Percentiles rank a stretch among this genome's conserved stretches.
Conservation (phyloP, 1,140 invertebrate species). For the Nephila pilipes region DNA sequence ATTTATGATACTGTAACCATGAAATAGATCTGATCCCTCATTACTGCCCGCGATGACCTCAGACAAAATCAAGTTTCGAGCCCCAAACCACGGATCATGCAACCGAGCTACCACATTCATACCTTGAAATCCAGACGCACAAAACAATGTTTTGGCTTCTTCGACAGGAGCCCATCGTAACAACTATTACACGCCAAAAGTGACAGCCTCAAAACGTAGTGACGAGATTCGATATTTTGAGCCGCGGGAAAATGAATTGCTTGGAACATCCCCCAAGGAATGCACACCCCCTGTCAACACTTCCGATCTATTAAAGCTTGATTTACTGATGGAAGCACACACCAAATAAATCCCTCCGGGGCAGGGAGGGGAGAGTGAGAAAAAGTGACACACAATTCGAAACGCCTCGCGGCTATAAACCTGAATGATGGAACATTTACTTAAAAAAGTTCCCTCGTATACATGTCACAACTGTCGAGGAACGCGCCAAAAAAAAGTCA, state of each 20-base stretch:
- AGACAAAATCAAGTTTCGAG: no score
- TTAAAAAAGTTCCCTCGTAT: neutral
- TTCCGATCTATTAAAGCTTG: neutral
- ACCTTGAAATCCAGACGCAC: no score
- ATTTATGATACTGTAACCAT: no score
- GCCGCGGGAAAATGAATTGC: neutral
- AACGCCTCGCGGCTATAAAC: neutral
- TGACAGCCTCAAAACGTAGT: neutral
- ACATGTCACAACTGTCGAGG: conserved; percentile 23
- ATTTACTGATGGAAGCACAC: neutral
- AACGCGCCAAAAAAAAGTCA: conserved; percentile 7
- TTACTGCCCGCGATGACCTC: no score
- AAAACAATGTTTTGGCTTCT: no score
- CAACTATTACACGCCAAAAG: neutral
- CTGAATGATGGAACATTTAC: conserved; percentile 4
- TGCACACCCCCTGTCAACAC: neutral
- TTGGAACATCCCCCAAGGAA: neutral
- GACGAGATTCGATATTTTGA: neutral
- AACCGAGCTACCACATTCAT: no score
- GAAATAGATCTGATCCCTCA: no score
- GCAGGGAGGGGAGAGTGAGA: neutral
- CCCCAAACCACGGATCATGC: no score
- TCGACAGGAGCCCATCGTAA: neutral
- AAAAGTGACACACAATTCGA: neutral
- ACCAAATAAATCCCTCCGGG: neutral